Base-by-base conservation (phyloP, 2,888 invertebrate species). In the Byasa hedistus region DNA sequence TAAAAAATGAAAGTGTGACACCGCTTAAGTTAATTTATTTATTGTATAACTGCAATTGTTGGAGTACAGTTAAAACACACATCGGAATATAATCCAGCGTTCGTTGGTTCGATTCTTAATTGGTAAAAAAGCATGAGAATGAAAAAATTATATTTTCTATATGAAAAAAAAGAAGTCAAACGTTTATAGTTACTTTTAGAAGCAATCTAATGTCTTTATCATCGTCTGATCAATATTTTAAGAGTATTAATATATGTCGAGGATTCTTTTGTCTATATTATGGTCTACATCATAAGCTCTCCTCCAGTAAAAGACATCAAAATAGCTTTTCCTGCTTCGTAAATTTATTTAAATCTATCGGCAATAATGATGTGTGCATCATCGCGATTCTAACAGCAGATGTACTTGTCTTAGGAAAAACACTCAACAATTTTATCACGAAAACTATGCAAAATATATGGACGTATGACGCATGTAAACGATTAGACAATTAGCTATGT, bases 401-500 rank as follows among this genome's bases (percentile, higher is more conserved):
- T 39, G 39, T 39, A 39, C 39, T 48, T 48, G 48, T 5, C 0
- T 48, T n/a, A 19, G 2, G 19, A 48, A n/a, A 48, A 48, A 48
- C 3, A 48, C n/a, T n/a, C 4, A 48, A 17, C 19, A 44, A n/a
- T 48, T n/a, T 19, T 48, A 48, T n/a, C 19, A 19, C 48, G 19
- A 48, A 48, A 48, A 19, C 15, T 32, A 36, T 36, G 21, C 39
- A 22, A 10, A 22, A 57, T 57, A 44, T 44, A 58, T n/a, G 36
- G 15, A 36, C 3, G 19, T 27, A 63, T 65, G 56, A 71, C 63
- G 71, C 67, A 65, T 64, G 68, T 66, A 61, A 61, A 66, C 67
- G 58, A 71, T 72, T 70, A 66, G 62, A 65, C 65, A 73, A 73
- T 73, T 73, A 69, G 68, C 62, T 44, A 19, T 60, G 69, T 67